Evolutionary conservation across 2,113 vertebrate genomes (phyloP).

Genomic region (Sturnira hondurensis): DNA sequence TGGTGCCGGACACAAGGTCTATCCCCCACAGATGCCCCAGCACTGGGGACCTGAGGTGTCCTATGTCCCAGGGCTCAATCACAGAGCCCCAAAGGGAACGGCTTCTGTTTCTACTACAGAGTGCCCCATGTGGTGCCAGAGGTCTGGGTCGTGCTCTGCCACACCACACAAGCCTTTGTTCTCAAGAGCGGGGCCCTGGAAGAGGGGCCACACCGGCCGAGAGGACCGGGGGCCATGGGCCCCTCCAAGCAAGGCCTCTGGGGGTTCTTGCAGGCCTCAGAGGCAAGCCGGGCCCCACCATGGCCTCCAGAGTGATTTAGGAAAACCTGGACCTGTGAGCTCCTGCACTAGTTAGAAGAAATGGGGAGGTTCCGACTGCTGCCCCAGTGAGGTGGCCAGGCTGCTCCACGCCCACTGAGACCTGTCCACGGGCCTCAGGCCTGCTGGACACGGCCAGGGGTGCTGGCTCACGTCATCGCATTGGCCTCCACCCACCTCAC

Average conservation of each 20-base stretch:
- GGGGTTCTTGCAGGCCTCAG: background rate
- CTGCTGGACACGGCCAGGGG: too few relatives aligned
- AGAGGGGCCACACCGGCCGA: too few relatives aligned
- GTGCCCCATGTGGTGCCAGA: background rate
- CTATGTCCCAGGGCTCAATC: background rate
- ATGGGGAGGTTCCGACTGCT: fast-evolving
- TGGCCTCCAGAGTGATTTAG: background rate
- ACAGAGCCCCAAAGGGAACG: background rate
- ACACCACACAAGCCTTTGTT: background rate
- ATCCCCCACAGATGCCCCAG: background rate
- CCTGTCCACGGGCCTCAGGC: background rate
- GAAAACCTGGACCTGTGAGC: background rate
- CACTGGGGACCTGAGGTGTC: fast-evolving
- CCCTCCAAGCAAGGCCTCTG: too few relatives aligned
- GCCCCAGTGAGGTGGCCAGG: background rate
- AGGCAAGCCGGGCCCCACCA: background rate
- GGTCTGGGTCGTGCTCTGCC: background rate
- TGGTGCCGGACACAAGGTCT: fast-evolving
- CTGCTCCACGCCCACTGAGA: background rate
- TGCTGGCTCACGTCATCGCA: fast-evolving
- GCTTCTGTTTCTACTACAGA: background rate
- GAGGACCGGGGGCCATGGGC: fast-evolving
- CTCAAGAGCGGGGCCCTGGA: background rate
- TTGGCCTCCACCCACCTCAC: background rate
- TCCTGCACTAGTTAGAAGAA: too few relatives aligned